These are phyloP conservation scores for Acleris laterana DNA, from an alignment of 2,888 invertebrate genomes.

Conservation along the genomic window DNA sequence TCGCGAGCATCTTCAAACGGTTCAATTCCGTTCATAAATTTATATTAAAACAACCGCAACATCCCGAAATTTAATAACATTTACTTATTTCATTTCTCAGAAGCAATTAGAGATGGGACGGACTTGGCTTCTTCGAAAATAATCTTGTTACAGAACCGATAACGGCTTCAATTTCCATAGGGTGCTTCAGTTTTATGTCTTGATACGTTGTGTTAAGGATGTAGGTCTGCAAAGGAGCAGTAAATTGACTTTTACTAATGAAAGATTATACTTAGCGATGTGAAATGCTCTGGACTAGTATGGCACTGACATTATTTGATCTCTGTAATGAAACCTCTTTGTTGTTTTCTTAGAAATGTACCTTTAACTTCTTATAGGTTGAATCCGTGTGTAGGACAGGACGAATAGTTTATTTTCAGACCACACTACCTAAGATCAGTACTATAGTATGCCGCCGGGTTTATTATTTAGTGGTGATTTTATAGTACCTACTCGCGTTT, in stretches of 20 bases:
- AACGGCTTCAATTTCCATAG: slow-evolving; percentile 31
- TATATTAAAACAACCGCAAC: slow-evolving; percentile 28
- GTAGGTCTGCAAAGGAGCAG: not conserved
- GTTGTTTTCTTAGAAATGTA: slow-evolving; percentile 10
- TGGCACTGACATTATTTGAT: slow-evolving; percentile 31
- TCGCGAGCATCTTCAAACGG: slow-evolving; percentile 10
- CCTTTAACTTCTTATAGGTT: not conserved
- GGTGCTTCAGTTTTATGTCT: slow-evolving; percentile 5
- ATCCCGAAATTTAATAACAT: slow-evolving; percentile 41
- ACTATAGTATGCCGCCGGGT: not conserved
- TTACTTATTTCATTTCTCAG: slow-evolving; percentile 50
- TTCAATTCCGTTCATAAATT: slow-evolving; percentile 22
- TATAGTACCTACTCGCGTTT: no score
- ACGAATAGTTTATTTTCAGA: no score
- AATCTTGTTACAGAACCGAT: slow-evolving; percentile 48
- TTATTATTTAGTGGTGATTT: no score
- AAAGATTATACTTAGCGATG: slow-evolving; percentile 32
- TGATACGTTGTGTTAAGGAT: slow-evolving; percentile 10
- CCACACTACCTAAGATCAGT: not conserved
- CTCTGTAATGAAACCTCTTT: slow-evolving; percentile 13
- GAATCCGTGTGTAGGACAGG: no score
- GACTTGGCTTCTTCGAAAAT: slow-evolving; percentile 55
- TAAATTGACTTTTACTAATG: slow-evolving; percentile 26
- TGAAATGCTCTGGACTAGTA: slow-evolving; percentile 27
- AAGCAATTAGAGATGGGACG: slow-evolving; percentile 64